phyloP scores from a whole-genome alignment of 2,113 vertebrate genomes.

The Eurystomus gularis region DNA sequence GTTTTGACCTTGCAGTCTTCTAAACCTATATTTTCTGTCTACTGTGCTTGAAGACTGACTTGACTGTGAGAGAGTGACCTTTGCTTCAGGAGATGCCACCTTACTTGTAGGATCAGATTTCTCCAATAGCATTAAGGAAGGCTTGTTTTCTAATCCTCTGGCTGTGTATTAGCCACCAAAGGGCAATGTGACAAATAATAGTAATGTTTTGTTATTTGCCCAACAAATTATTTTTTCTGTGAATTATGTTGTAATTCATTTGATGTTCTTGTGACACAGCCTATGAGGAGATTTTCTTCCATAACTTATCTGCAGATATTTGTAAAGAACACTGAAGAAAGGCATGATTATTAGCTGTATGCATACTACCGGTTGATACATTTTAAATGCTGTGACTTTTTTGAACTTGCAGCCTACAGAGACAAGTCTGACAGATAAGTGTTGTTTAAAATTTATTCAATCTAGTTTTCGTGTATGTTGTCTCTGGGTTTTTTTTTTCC shows the following conservation, averaged over 20 bases:
- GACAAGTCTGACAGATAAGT: neutral
- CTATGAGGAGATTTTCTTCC: neutral
- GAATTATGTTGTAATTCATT: neutral
- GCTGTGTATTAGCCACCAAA: neutral
- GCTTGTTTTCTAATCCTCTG: neutral
- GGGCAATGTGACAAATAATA: neutral
- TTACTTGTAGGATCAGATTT: neutral
- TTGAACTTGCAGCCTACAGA: neutral
- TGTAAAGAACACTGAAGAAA: neutral
- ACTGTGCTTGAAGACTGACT: neutral
- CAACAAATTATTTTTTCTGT: neutral
- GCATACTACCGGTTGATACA: neutral
- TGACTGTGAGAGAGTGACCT: neutral
- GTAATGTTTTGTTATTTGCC: neutral
- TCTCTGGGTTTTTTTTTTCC: neutral
- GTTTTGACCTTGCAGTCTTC: neutral
- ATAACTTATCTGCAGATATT: neutral
- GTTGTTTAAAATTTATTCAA: neutral
- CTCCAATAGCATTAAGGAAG: neutral
- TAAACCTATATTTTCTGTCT: neutral
- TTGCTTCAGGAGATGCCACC: neutral
- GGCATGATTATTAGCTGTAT: neutral
- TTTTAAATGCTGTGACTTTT: neutral
- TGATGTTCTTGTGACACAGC: neutral
- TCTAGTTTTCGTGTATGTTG: neutral